Conservation (phyloP, 2,888 invertebrate genomes). For the Pelosia muscerda region DNA sequence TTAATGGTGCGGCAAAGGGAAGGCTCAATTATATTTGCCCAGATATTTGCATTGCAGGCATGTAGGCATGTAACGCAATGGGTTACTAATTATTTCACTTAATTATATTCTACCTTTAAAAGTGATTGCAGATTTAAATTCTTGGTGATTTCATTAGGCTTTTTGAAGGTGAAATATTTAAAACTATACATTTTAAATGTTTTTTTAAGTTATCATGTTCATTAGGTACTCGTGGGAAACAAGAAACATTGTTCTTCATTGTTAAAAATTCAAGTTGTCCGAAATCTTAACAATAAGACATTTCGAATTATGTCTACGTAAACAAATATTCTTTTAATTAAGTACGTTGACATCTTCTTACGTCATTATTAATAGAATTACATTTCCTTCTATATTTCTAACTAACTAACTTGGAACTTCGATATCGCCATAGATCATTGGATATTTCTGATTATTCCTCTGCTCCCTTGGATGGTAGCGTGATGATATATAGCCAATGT, state of each 20-base stretch:
- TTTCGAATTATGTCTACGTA: not conserved
- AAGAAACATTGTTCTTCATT: constrained; percentile 9
- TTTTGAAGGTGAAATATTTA: not conserved
- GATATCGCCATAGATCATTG: no score
- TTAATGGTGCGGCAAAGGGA: no score
- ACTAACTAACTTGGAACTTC: no score
- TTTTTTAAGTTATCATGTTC: not conserved
- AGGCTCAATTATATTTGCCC: not conserved
- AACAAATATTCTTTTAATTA: not conserved
- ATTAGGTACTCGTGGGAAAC: constrained; percentile 6
- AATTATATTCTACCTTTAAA: no score
- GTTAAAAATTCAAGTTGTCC: not conserved
- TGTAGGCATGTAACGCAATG: not conserved
- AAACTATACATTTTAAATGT: not conserved
- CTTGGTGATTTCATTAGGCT: not conserved
- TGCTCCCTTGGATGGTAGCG: no score
- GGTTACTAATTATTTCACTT: no score
- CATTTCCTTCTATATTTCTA: not conserved
- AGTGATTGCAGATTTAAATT: not conserved
- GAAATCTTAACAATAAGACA: constrained; percentile 16
- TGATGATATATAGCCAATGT: no score
- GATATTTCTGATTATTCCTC: no score
- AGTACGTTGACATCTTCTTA: not conserved
- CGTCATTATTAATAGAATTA: not conserved
- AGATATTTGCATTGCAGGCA: not conserved